Conservation (phyloP, 2,888 invertebrate genomes). For the Cylindroiulus punctatus region DNA sequence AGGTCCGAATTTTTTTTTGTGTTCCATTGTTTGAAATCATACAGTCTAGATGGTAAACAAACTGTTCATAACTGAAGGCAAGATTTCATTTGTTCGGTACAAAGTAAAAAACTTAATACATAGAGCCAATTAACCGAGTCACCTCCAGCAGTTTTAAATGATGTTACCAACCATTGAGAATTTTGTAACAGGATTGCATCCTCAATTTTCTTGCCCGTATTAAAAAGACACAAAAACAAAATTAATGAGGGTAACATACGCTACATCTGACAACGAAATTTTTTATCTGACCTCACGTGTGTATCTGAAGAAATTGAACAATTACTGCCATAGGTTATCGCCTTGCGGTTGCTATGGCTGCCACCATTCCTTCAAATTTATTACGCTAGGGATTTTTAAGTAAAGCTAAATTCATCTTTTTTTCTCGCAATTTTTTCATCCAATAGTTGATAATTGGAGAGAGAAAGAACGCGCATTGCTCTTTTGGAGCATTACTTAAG, state of each 20-base stretch:
- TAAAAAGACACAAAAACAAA: background rate
- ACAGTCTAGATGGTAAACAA: too few species aligned
- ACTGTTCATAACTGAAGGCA: too few species aligned
- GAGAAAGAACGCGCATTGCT: slow-evolving; percentile 4
- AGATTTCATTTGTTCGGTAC: too few species aligned
- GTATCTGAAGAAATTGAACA: background rate
- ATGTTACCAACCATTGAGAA: background rate
- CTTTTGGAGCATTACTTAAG: slow-evolving; percentile 7
- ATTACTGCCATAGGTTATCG: background rate
- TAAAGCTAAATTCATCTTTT: background rate
- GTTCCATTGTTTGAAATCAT: too few species aligned
- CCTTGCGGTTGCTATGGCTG: background rate
- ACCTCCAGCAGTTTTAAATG: background rate
- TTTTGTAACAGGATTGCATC: background rate
- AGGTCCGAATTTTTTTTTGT: too few species aligned
- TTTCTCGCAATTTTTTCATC: background rate
- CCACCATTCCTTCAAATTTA: background rate
- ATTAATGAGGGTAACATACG: background rate
- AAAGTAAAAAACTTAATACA: too few species aligned
- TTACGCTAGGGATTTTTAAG: slow-evolving; percentile 16
- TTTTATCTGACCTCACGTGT: background rate
- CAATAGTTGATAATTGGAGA: slow-evolving; percentile 10
- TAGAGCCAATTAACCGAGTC: too few species aligned
- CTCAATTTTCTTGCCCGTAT: background rate
- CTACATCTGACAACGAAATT: background rate